Evolutionary conservation across 2,888 invertebrate species (phyloP).

Genomic region (Idaea aversata): DNA sequence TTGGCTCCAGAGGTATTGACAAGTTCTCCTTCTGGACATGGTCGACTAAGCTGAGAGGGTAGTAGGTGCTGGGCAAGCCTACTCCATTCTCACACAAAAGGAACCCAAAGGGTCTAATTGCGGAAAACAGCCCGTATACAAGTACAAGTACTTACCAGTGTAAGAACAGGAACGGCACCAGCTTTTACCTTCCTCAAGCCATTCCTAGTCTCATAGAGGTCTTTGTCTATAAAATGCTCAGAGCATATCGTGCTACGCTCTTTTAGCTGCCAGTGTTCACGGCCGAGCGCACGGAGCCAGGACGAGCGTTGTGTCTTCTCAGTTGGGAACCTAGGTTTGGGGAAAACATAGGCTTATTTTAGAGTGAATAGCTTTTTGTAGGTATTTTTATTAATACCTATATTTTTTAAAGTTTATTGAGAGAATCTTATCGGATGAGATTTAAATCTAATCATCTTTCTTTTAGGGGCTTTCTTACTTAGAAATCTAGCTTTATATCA

Average conservation of each 20-base stretch:
- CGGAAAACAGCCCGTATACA: too few species aligned
- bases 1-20: too few species aligned
- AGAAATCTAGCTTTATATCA: too few species aligned
- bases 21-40: too few species aligned
- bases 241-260: slow-evolving; percentile 60
- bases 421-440: too few species aligned
- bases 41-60: too few species aligned
- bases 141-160: slow-evolving; percentile 41
- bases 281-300: slow-evolving; percentile 57
- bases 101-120: too few species aligned
- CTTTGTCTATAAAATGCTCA: slow-evolving; percentile 55
- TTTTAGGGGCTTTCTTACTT: too few species aligned
- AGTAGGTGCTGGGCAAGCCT: too few species aligned
- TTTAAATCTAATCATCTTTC: too few species aligned
- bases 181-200: slow-evolving; percentile 50
- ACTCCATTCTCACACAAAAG: too few species aligned
- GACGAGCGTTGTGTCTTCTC: slow-evolving; percentile 41
- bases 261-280: slow-evolving; percentile 46
- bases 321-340: slow-evolving; percentile 50
- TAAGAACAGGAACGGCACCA: slow-evolving; percentile 56
- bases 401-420: too few species aligned
- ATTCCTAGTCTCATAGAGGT: slow-evolving; percentile 55
- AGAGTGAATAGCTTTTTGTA: not conserved
- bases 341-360: not conserved
- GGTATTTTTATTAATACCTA: not conserved